Base-by-base conservation (phyloP, 1,140 invertebrate species). In the Hyposmocoma kahamanoa region DNA sequence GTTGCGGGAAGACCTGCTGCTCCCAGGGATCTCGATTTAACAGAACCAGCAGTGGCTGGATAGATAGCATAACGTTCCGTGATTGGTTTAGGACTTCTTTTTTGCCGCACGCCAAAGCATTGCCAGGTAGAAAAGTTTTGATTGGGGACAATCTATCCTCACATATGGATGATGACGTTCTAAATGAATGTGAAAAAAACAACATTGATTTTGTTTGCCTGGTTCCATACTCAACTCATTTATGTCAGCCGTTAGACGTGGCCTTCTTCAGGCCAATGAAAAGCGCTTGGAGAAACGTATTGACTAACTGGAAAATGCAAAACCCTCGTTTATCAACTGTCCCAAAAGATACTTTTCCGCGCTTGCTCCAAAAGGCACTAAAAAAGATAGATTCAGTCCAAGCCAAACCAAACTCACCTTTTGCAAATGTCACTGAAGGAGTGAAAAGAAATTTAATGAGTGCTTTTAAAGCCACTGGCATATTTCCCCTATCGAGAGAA, bases 181-280 rank as follows among this genome's bases (percentile, higher is more conserved):
- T 77, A 17, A 53, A 59, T 15, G n/a, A 13, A 10, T 74, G 68
- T 43, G 22, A 54, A 32, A 49, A 67, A 57, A 64, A 78, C 46
- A 45, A 83, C 19, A 41, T 41, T 15, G 11, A 9, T 3, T 41
- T 87, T 41, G 38, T 24, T 26, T 42, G 38, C 15, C 50, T 79
- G 18, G 66, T 75, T 11, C 45, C 60, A 20, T 77, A 81, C 46
- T 36, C 65, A 11, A 79, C 71, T 1, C 73, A 83, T 48, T 50
- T 67, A 0, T 58, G 59, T 18, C 75, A 85, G 48, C 82, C 79
- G 9, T 52, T 84, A 18, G 79, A 85, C 60, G 73, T 78, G 24
- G 57, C 50, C 44, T 54, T 80, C 22, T 81, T 75, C 48, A 49
- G 39, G 9, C 66, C 67, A n/a, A 43, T 79, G 55, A 73, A 75